A percentile compares a stretch with the other conserved stretches of the same genome.
These are phyloP conservation scores for Hoplodrina ambigua DNA, from an alignment of 2,888 invertebrate genomes.

Conservation along the genomic window DNA sequence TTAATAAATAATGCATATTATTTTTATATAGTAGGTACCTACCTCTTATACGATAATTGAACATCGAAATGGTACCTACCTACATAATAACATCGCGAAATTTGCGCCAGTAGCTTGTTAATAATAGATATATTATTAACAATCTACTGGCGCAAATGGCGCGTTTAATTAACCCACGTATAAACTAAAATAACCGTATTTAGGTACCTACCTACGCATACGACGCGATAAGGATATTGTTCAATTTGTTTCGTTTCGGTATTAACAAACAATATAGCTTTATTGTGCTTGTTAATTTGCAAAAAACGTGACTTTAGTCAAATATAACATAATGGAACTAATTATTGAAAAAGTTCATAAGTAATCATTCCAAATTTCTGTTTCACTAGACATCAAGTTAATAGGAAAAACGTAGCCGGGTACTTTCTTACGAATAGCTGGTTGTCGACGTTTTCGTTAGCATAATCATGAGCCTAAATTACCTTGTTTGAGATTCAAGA, in stretches of 20 bases:
- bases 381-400: background rate
- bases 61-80: background rate
- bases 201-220: background rate
- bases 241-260: background rate
- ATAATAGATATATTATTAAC: background rate
- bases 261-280: background rate
- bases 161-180: conserved; percentile 2
- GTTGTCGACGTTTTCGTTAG: conserved; percentile 6
- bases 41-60: background rate
- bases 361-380: too few species aligned
- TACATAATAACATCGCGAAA: background rate
- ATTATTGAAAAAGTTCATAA: too few species aligned
- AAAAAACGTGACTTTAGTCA: background rate
- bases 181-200: background rate
- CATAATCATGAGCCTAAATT: conserved; percentile 38
- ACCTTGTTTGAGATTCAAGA: conserved; percentile 15
- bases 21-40: background rate
- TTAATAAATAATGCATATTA: background rate
- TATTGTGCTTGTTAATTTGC: too few species aligned
- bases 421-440: conserved; percentile 17
- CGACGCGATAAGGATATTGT: background rate
- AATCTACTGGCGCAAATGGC: background rate
- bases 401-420: conserved; percentile 4
- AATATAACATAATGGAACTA: too few species aligned
- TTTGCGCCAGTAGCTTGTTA: too few species aligned